Base-by-base conservation (phyloP, 2,797 vertebrate species). In the Rhinichthys osculus region DNA sequence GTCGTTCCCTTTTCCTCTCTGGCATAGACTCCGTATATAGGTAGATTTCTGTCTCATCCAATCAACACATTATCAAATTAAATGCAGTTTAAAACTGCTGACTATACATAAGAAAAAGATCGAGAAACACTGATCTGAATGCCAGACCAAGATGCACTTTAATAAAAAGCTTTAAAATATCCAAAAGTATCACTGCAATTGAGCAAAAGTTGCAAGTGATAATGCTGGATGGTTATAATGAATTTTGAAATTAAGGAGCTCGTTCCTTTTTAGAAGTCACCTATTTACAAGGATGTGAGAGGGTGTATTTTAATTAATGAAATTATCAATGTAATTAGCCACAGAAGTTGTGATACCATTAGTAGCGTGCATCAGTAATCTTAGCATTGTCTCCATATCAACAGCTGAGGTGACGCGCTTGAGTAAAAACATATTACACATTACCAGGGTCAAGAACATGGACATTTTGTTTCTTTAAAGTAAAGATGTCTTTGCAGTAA, bases 221-320 rank as follows among this genome's bases (percentile, higher is more conserved):
- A 57, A 67, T 27, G 4, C 17, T 66, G 2, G 3, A 13, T 30
- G 17, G 27, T 66, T 23, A 67, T 47, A 33, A 50, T 80, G 14
- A 35, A 80, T 27, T 50, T 33, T 14, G 5, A 30, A 21, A 64
- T 50, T 16, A 33, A 67, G 30, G 10, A 35, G 62, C 47, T 67
- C 3, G 50, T 80, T 11, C 13, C 6, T 50, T 80, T 76, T 67
- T 50, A 67, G 19, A 14, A 54, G 44, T 38, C 33, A 33, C 47
- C 30, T 42, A 30, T 35, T 70, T 40, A 57, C 52, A 79, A 44
- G 16, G 1, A 85, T 85, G 67, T 79, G 66, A 64, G 83, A 62
- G 76, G 66, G 83, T 47, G 50, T 71, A 47, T 57, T 78, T 79
- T 72, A 71, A 79, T 79, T 38, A 72, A 85, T 17, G 7, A 79